Evolutionary conservation across 2,888 invertebrate species (phyloP).

Genomic region (Tanytarsus gracilentus): DNA sequence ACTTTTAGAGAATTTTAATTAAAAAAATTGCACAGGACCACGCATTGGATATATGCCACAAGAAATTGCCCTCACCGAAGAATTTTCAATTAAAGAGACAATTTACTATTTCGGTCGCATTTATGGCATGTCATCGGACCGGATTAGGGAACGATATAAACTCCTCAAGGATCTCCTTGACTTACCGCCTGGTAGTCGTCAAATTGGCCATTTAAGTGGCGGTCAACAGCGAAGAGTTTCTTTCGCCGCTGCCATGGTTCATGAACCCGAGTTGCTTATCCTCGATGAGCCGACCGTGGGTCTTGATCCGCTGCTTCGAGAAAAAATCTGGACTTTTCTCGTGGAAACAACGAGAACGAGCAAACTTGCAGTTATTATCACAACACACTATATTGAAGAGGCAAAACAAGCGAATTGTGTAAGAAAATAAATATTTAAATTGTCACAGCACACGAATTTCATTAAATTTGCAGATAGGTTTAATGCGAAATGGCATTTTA

Average conservation of each 20-base stretch:
- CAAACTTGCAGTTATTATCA: constrained; percentile 76
- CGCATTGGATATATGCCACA: constrained; percentile 86
- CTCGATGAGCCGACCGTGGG: constrained; percentile 94
- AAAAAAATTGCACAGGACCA: constrained; percentile 45
- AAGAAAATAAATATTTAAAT: constrained; percentile 34
- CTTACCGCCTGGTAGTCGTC: constrained; percentile 57
- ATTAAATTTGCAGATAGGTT: constrained; percentile 59
- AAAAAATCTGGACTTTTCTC: constrained; percentile 84
- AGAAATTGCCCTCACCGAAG: constrained; percentile 69
- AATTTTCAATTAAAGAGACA: constrained; percentile 74
- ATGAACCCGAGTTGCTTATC: constrained; percentile 79
- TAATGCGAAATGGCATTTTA: constrained; percentile 77
- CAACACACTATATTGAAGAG: constrained; percentile 93
- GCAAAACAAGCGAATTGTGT: constrained; percentile 72
- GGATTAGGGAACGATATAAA: constrained; percentile 56
- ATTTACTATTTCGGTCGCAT: constrained; percentile 80
- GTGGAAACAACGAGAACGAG: constrained; percentile 58
- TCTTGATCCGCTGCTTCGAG: constrained; percentile 77
- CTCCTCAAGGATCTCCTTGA: constrained; percentile 65
- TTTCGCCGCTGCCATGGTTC: constrained; percentile 78
- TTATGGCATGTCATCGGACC: constrained; percentile 60
- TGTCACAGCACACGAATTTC: background rate
- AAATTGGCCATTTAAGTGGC: constrained; percentile 68
- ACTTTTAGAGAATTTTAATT: background rate
- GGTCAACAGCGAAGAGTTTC: constrained; percentile 87